Conservation (phyloP, 1,140 invertebrate species). For the Drosophila teissieri region DNA sequence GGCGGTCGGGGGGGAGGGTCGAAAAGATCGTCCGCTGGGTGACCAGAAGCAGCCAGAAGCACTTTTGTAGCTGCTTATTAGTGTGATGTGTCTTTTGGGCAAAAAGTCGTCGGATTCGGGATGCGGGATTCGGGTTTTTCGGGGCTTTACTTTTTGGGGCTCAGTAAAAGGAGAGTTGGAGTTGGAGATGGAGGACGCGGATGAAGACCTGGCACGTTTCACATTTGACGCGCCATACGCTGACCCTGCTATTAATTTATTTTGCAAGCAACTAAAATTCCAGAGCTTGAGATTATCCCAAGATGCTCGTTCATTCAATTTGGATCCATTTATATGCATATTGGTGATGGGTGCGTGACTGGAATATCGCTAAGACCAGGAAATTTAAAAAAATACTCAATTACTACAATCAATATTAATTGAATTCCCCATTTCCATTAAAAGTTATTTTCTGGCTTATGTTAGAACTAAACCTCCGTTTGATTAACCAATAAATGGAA, state of each 20-base stretch:
- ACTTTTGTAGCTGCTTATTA: constrained; percentile 81
- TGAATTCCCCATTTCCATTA: no score
- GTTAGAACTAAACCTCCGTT: no score
- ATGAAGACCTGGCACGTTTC: constrained; percentile 66
- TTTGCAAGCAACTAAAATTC: constrained; percentile 25
- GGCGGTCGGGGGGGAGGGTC: neutral
- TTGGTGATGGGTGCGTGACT: constrained; percentile 19
- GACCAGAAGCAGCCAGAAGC: constrained; percentile 83
- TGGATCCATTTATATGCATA: constrained; percentile 28
- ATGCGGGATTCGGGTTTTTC: neutral
- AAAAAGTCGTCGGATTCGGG: constrained; percentile 6
- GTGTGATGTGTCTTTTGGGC: constrained; percentile 64
- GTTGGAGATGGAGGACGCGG: neutral
- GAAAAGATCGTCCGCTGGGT: constrained; percentile 36
- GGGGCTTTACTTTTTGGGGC: constrained; percentile 12
- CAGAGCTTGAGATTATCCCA: constrained; percentile 29
- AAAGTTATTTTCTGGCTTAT: no score
- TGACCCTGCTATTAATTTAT: constrained; percentile 74
- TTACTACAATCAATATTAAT: no score
- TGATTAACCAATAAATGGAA: no score
- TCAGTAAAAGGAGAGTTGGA: neutral
- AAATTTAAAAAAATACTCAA: no score
- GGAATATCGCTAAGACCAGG: constrained; percentile 1
- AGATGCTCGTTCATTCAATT: constrained; percentile 42
- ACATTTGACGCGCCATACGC: constrained; percentile 67